Percentiles rank a stretch among this genome's conserved stretches.
Evolutionary conservation across 2,113 vertebrate species (phyloP).

Genomic region (Hassar affinis): DNA sequence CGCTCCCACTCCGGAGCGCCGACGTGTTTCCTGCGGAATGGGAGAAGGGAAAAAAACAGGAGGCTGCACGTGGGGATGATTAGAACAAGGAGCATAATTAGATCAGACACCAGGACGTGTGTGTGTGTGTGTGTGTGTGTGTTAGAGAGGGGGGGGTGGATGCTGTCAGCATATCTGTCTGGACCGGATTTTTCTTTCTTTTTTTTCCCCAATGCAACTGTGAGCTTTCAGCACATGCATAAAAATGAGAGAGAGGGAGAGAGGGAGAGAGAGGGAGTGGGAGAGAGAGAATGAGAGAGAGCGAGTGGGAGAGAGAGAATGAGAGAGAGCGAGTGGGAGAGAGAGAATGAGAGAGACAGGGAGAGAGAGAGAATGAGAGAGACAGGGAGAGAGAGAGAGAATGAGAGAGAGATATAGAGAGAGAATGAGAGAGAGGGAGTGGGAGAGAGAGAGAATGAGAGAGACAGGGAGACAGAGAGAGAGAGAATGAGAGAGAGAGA

Average conservation of each 20-base stretch:
- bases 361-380: too few species aligned
- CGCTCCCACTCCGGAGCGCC: not conserved
- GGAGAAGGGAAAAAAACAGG: not conserved
- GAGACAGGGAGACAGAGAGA: too few species aligned
- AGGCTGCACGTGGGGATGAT: conserved; percentile 40
- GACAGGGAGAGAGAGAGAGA: too few species aligned
- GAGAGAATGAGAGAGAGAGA: too few species aligned
- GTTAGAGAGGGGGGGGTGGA: not conserved
- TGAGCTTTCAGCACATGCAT: conserved; percentile 11
- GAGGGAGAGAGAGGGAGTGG: not conserved
- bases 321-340: too few species aligned
- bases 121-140: conserved; percentile 22
- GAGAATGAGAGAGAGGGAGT: too few species aligned
- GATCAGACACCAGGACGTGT: conserved; percentile 37
- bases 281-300: too few species aligned
- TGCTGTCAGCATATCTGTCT: conserved; percentile 12
- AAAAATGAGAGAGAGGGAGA: conserved; percentile 10
- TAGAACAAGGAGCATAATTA: conserved; percentile 47
- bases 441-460: too few species aligned
- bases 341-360: too few species aligned
- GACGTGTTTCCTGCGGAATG: conserved; percentile 27
- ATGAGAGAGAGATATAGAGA: too few species aligned
- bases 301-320: too few species aligned
- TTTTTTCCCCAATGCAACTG: not conserved
- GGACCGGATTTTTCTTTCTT: conserved; percentile 9